Base-by-base conservation (phyloP, 2,113 vertebrate species). In the Tyrannus savana region DNA sequence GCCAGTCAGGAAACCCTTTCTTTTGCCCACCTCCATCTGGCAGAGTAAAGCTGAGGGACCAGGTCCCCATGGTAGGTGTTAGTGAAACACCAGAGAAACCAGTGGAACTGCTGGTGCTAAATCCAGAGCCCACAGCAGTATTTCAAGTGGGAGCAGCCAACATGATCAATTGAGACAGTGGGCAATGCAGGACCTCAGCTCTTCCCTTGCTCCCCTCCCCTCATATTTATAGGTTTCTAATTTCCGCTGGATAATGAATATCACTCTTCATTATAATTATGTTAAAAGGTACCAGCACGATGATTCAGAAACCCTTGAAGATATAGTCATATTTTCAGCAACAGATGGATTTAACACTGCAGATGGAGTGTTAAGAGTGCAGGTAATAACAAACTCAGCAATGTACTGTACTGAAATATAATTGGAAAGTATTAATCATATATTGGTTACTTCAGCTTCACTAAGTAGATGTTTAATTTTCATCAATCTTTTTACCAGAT, bases 221-320 rank as follows among this genome's bases (percentile, higher is more conserved):
- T 95, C 86, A 35, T 92, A 97, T 96, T 95, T 96, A 96, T 96
- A 96, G 94, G 87, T 93, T 93, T 89, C 97, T 97, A 96, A 96
- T 96, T 96, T 96, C 94, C 95, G 64, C 93, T 93, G 84, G 94
- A 86, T 95, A 97, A 97, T 97, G 94, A 96, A 94, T 97, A 93
- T 91, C 86, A 1, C 84, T 93, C 74, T 96, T 96, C 92, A 94
- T 95, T 95, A 93, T 95, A 96, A 97, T 97, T 95, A 95, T 97
- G 96, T 97, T 97, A 95, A 96, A 97, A 99, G 99, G 97, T 99
- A 99, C 95, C 97, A 98, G 96, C 98, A 98, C 64, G 99, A 99
- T 74, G 99, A 99, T 98, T 98, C 99, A 16, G 99, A 99, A 97
- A 99, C 98, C 73, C 95, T 97, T 11, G 97, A 98, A 97, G 98